phyloP scores from a whole-genome alignment of 2,113 vertebrate species.

The Burhinus bistriatus region DNA sequence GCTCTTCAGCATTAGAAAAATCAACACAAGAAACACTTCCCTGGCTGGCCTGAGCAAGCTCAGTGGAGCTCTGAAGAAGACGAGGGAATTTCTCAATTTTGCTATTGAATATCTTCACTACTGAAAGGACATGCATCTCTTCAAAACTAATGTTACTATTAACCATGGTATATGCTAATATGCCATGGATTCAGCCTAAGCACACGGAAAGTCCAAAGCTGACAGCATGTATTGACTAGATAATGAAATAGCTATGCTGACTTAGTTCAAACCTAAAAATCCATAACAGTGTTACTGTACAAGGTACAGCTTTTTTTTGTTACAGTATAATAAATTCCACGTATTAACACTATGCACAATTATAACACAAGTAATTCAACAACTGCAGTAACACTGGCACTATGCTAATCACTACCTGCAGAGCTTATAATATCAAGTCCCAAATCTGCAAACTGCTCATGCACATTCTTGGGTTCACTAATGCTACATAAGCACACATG shows the following conservation, averaged over 20 bases:
- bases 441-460: neutral
- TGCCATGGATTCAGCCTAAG: neutral
- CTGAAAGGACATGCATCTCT: neutral
- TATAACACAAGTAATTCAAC: neutral
- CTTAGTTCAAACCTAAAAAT: neutral
- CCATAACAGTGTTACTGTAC: accelerated
- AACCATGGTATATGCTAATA: neutral
- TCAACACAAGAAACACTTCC: neutral
- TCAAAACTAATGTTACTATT: neutral
- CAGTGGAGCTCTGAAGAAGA: neutral
- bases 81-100: neutral
- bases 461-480: neutral
- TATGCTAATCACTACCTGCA: neutral
- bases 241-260: neutral
- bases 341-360: neutral
- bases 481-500: neutral
- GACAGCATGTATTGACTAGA: neutral
- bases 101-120: neutral
- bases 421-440: neutral
- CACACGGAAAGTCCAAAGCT: neutral
- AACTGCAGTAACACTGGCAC: neutral
- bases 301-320: neutral
- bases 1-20: neutral
- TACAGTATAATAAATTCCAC: neutral
- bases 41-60: neutral